These are phyloP conservation scores for Antechinus stuartii DNA, from an alignment of 2,113 vertebrate genomes.

Conservation along the genomic window DNA sequence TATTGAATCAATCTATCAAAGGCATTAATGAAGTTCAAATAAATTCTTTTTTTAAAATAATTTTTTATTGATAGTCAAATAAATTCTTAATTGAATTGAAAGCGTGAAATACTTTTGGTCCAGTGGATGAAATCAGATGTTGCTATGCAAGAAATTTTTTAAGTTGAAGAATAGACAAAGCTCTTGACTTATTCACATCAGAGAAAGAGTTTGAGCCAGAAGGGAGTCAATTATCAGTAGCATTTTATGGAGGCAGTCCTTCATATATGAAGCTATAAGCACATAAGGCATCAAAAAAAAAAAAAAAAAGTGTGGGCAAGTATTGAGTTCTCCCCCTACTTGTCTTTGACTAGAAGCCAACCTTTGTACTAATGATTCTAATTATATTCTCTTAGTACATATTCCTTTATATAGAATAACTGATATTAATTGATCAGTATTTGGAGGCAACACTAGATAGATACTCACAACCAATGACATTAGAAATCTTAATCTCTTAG, in stretches of 20 bases:
- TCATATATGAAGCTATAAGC: not conserved
- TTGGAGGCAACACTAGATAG: not conserved
- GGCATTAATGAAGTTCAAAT: not conserved
- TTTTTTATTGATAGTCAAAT: not conserved
- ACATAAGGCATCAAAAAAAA: not conserved
- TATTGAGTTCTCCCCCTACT: not conserved
- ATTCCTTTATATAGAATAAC: not conserved
- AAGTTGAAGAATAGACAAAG: not conserved
- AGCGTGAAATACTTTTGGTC: not conserved
- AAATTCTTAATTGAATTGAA: not conserved
- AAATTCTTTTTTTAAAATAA: not conserved
- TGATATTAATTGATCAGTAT: not conserved
- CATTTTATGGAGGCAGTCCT: not conserved
- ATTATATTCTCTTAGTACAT: not conserved
- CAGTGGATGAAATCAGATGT: not conserved
- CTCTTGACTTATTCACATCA: not conserved
- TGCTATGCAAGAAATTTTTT: not conserved
- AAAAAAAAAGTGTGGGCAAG: not conserved
- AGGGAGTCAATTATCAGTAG: not conserved
- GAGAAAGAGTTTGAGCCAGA: not conserved
- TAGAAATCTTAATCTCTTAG: not conserved
- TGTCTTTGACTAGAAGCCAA: not conserved
- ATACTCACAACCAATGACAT: not conserved
- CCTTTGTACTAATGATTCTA: not conserved
- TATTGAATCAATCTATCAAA: not conserved